Evolutionary conservation across 1,140 invertebrate species (phyloP).

Genomic region (Microplitis demolitor): DNA sequence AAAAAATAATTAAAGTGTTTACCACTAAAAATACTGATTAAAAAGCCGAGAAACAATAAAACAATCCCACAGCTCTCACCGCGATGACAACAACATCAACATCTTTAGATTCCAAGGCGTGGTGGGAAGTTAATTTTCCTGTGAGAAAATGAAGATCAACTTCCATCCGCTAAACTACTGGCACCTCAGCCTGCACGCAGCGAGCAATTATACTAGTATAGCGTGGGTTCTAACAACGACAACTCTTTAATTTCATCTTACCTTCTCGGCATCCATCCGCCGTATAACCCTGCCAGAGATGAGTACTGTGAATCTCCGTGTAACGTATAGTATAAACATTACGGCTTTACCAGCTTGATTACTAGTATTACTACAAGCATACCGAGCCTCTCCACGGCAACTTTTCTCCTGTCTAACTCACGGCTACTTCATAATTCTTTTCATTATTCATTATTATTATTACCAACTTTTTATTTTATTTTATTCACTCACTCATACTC

Average conservation of each 20-base stretch:
- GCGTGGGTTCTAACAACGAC: constrained; percentile 5
- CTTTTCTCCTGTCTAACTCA: not conserved
- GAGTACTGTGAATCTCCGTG: constrained; percentile 11
- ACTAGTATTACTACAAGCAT: constrained; percentile 31
- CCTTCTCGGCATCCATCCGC: too few relatives aligned
- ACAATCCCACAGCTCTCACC: constrained; percentile 10
- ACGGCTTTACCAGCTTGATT: constrained; percentile 36
- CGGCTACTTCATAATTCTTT: not conserved
- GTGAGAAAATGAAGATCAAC: constrained; percentile 23
- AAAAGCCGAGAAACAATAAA: not conserved
- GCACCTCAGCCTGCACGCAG: not conserved
- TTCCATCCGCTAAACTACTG: not conserved
- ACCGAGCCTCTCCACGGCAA: constrained; percentile 23
- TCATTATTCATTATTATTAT: too few relatives aligned
- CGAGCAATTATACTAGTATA: not conserved
- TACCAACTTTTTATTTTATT: too few relatives aligned
- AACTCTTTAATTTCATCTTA: constrained; percentile 4
- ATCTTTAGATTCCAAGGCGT: constrained; percentile 16
- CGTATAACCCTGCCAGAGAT: not conserved
- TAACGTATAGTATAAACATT: constrained; percentile 30
- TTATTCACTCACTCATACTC: too few relatives aligned
- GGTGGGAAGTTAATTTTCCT: constrained; percentile 20
- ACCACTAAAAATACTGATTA: not conserved
- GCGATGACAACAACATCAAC: constrained; percentile 20
- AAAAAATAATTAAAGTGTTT: not conserved